Base-by-base conservation (phyloP, 2,888 invertebrate genomes). In the Chloroclysta siterata region DNA sequence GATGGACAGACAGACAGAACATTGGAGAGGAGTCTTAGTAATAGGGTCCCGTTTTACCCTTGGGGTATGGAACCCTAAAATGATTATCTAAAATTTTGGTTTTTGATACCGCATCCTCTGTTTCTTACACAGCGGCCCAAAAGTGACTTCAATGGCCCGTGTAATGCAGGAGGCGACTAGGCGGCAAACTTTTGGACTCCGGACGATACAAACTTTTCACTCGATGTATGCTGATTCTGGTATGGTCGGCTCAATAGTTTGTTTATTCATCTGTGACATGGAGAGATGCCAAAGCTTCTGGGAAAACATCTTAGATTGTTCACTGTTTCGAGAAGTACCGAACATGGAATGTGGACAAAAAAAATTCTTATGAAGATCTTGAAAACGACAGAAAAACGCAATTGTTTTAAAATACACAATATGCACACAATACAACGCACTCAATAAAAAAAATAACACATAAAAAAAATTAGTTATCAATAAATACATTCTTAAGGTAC, bases 141-240 rank as follows among this genome's bases (percentile, higher is more conserved):
- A 51, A 65, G 54, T 66, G 54, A 50, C 51, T 66, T 72, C 79
- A 81, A 82, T 80, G 75, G 77, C 69, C 75, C 73, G 73, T 77
- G 74, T 79, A 78, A 77, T 77, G 74, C 74, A 76, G 59, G 62
- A 77, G 72, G 77, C 78, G 76, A 80, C 80, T 80, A 75, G 76
- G 67, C 77, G 75, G 70, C 72, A 72, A 81, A 82, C 68, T 82
- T 82, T 60, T 61, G 73, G 72, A 68, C 77, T 60, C 69, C 48
- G 55, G 67, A 68, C 70, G 71, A 76, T 73, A 63, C 61, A 63
- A 76, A 80, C 75, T 81, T 80, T 79, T 75, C 75, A 71, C 75
- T 75, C 71, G 62, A 71, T 74, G 70, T 76, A 78, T 78, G 77
- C 75, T 78, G 78, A 73, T 73, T 62, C 65, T 44, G 36, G 61